Conservation (phyloP, 1,140 invertebrate species). For the Holotrichia oblita region DNA sequence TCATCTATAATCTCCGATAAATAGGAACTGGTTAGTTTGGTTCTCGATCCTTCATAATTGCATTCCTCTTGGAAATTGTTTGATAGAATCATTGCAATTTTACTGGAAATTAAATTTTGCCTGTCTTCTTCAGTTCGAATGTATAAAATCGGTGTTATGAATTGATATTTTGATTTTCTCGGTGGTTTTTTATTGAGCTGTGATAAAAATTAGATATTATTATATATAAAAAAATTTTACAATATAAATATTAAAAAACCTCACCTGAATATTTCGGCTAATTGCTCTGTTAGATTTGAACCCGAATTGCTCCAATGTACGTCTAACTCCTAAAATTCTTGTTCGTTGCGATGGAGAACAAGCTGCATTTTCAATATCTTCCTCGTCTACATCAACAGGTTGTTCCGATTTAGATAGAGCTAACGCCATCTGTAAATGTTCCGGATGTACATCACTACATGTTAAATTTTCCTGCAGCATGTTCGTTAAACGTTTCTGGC, state of each 20-base stretch:
- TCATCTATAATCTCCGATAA: neutral
- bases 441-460: constrained; percentile 62
- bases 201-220: neutral
- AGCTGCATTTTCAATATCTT: neutral
- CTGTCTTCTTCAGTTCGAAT: constrained; percentile 52
- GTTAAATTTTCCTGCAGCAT: constrained; percentile 50
- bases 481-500: constrained; percentile 46
- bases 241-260: too few species aligned
- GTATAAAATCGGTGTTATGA: constrained; percentile 53
- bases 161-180: constrained; percentile 55
- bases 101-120: constrained; percentile 50
- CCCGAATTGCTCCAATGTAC: constrained; percentile 46
- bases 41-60: neutral
- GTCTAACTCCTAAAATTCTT: constrained; percentile 28
- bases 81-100: constrained; percentile 53
- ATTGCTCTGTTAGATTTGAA: constrained; percentile 43
- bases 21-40: neutral
- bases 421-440: constrained; percentile 67
- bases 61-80: constrained; percentile 44
- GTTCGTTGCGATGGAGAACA: constrained; percentile 15
- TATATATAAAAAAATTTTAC: too few species aligned
- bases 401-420: constrained; percentile 64
- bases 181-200: constrained; percentile 38
- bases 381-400: neutral
- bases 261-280: neutral